phyloP scores from a whole-genome alignment of 2,797 vertebrate species.

The Buceros bicornis region DNA sequence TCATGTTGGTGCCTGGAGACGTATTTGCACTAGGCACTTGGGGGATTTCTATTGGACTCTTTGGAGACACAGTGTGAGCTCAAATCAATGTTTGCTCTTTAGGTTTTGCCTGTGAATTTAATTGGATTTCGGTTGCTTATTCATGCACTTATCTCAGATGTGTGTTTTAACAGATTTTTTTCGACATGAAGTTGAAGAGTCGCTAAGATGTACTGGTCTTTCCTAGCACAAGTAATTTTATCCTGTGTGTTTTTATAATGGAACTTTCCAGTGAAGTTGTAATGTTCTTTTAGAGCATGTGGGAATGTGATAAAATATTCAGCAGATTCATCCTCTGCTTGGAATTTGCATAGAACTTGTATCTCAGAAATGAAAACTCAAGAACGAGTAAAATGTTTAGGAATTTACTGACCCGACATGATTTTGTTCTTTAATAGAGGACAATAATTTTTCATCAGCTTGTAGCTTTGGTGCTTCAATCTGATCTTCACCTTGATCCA shows the following conservation, averaged over 20 bases:
- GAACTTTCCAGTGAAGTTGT: background rate
- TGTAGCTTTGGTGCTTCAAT: background rate
- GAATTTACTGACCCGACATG: background rate
- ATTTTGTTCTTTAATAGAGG: background rate
- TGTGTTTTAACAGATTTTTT: background rate
- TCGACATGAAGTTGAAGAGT: background rate
- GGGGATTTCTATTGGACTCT: background rate
- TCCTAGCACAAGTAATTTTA: background rate
- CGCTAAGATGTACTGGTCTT: background rate
- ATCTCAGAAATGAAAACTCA: background rate
- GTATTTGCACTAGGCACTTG: background rate
- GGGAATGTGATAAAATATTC: constrained; percentile 40
- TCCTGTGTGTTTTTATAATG: background rate
- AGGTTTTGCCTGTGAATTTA: background rate
- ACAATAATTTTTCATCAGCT: background rate
- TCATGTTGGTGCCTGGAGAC: background rate
- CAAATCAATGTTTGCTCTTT: background rate
- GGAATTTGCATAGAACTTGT: background rate
- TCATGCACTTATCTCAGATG: background rate
- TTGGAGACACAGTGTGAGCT: background rate
- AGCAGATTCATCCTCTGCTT: background rate
- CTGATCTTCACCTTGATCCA: background rate
- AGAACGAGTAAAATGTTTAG: background rate
- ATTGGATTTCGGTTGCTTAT: background rate
- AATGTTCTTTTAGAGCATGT: background rate